Base-by-base conservation (phyloP, 1,140 invertebrate species). In the Drosophila prosaltans region DNA sequence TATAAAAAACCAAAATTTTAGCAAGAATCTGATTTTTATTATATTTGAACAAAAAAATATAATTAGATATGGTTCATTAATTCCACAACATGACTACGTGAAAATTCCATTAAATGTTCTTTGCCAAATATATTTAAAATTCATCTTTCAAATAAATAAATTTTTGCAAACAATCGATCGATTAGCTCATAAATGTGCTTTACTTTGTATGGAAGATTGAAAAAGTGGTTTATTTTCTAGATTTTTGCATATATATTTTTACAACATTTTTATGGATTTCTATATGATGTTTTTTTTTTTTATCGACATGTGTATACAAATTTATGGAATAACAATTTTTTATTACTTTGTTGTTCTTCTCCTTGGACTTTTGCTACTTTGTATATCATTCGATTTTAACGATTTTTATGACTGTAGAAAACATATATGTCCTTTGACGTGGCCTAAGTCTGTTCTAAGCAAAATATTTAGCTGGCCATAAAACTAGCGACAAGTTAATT, bases 401-500 rank as follows among this genome's bases (percentile, higher is more conserved):
- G 8, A 51, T 24, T 51, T 24, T 8, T 51, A 51, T 51, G 2
- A 26, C n/a, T 48, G 2, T 21, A 16, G 2, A 9, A 51, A 51
- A 51, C 4, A 30, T 30, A 30, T 51, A 2, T 51, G 26, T 51
- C 45, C 45, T 51, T 51, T 51, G 24, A 26, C 21, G 24, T 51
- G 45, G 32, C 32, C 6, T 7, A 36, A 36, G 6, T 48, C 16
- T 26, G 8, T 26, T 8, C 45, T 9, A 24, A 39, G 57, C 32
- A 10, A 10, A 39, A 11, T 16, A 24, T 24, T 57, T 57, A 24
- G 36, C 16, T 59, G 32, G 24, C 40, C 45, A 51, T 62, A 65
- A 71, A 78, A 71, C 68, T 67, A 60, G 67, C 61, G 69, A 80
- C 78, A 78, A 80, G 78, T 77, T 80, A 80, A 80, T 80, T 80